Percentiles rank a stretch among this genome's conserved stretches.
Conservation (phyloP, 2,113 vertebrate genomes). For the Scopus umbretta region DNA sequence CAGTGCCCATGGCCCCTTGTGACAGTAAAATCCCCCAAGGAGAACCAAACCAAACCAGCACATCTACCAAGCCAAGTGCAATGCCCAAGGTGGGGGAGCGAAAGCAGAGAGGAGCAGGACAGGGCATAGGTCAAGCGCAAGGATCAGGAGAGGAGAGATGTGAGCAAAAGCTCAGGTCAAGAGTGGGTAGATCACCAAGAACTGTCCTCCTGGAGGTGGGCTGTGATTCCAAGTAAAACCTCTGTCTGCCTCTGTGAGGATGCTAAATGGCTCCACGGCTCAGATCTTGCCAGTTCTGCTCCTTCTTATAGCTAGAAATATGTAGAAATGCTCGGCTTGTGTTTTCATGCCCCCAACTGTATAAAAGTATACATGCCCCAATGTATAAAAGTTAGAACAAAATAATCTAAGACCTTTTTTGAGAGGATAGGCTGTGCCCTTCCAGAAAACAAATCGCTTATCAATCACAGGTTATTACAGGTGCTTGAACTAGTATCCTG, state of each 20-base stretch:
- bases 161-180: neutral
- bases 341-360: neutral
- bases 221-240: neutral
- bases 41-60: neutral
- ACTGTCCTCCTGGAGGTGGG: neutral
- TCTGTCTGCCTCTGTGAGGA: neutral
- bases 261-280: neutral
- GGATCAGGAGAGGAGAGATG: neutral
- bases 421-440: neutral
- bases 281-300: neutral
- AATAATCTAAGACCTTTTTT: neutral
- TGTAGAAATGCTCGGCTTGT: neutral
- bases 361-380: no score
- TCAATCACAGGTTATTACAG: neutral
- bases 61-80: neutral
- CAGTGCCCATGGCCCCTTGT: accelerated
- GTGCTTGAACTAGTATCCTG: neutral
- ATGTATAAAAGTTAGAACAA: neutral
- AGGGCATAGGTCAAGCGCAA: neutral
- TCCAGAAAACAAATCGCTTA: neutral
- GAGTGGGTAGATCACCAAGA: neutral
- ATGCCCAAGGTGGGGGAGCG: neutral
- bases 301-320: neutral
- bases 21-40: neutral
- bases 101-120: neutral